These are phyloP conservation scores for Anas flavirostris DNA, from an alignment of 2,797 vertebrate genomes.

Conservation along the genomic window DNA sequence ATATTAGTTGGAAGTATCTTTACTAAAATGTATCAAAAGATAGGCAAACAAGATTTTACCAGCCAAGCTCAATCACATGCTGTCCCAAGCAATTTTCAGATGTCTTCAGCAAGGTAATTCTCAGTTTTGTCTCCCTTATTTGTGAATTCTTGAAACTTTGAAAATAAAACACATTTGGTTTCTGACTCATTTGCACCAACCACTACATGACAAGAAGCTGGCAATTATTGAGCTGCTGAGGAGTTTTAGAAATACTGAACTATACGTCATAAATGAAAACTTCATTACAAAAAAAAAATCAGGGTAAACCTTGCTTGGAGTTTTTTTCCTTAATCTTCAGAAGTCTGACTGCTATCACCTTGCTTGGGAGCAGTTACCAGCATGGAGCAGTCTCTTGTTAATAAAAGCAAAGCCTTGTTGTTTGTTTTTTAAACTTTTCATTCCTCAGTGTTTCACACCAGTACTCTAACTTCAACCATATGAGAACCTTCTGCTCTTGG, in stretches of 20 bases:
- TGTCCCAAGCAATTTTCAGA: accelerated
- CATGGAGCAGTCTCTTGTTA: background rate
- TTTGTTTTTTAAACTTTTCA: background rate
- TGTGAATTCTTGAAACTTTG: background rate
- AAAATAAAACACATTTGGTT: background rate
- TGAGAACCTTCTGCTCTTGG: background rate
- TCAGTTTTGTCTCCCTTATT: background rate
- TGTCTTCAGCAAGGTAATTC: background rate
- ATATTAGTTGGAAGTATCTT: background rate
- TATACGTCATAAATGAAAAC: background rate
- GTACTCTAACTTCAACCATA: background rate
- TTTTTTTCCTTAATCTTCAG: background rate
- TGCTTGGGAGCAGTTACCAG: too few species aligned
- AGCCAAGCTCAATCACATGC: accelerated
- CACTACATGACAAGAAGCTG: background rate
- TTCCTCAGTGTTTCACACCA: background rate
- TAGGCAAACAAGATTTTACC: accelerated
- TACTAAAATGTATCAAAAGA: accelerated
- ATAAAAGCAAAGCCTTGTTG: background rate
- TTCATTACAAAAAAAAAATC: background rate
- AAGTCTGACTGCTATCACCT: background rate
- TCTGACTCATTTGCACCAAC: background rate
- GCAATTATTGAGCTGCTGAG: background rate
- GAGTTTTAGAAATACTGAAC: background rate
- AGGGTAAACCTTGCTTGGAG: background rate